phyloP scores from a whole-genome alignment of 2,113 vertebrate genomes.

The Microtus ochrogaster region DNA sequence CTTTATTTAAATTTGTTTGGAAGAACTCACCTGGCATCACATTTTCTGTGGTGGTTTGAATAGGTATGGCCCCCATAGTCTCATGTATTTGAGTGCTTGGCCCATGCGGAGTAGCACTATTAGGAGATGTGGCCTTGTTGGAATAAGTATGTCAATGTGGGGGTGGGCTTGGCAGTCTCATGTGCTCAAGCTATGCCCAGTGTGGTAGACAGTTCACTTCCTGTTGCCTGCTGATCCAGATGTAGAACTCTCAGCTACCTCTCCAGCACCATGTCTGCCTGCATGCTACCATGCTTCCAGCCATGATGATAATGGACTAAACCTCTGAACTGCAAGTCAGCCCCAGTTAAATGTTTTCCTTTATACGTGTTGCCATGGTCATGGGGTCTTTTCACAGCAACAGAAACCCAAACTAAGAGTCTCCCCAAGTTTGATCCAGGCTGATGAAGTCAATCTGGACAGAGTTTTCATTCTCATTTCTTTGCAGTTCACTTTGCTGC shows the following conservation, averaged over 20 bases:
- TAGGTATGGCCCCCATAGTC: not conserved
- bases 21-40: not conserved
- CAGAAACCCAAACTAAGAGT: too few species aligned
- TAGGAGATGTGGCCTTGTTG: not conserved
- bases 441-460: too few species aligned
- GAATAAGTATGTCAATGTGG: not conserved
- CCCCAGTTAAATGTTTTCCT: too few species aligned
- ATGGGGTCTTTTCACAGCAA: too few species aligned
- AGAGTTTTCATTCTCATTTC: too few species aligned
- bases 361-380: rapidly evolving
- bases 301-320: too few species aligned
- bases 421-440: too few species aligned
- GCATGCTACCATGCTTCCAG: not conserved
- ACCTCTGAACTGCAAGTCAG: too few species aligned
- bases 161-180: not conserved
- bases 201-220: not conserved
- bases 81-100: not conserved
- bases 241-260: not conserved
- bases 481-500: too few species aligned
- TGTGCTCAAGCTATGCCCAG: not conserved
- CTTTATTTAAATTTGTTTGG: not conserved
- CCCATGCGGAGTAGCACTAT: not conserved
- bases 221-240: not conserved
- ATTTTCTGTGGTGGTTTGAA: not conserved
- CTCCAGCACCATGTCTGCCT: not conserved